Evolutionary conservation across 2,797 vertebrate species (phyloP).

Genomic region (Calcarius lapponicus): DNA sequence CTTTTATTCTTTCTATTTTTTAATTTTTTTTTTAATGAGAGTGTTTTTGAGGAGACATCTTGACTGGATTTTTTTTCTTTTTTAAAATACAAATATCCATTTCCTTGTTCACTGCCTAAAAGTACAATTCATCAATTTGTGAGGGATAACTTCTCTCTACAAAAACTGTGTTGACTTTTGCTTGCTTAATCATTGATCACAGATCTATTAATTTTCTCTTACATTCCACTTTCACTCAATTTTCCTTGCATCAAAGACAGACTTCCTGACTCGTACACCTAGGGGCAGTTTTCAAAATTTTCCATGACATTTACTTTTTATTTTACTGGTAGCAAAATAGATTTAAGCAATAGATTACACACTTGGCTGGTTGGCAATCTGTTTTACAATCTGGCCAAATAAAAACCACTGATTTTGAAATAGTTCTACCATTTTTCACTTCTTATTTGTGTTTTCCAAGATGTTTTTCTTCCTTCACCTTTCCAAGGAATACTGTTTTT

Average conservation of each 20-base stretch:
- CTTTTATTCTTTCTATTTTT: neutral
- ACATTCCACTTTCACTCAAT: neutral
- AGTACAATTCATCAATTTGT: neutral
- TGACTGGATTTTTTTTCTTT: neutral
- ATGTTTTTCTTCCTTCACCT: neutral
- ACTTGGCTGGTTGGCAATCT: neutral
- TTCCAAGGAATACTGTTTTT: neutral
- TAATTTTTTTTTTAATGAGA: neutral
- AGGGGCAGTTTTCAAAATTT: neutral
- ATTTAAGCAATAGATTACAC: neutral
- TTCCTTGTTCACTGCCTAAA: neutral
- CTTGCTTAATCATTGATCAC: neutral
- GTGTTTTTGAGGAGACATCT: neutral
- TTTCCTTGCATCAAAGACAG: neutral
- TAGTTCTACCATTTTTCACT: neutral
- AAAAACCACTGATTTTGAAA: neutral
- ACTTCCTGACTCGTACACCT: neutral
- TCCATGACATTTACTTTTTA: neutral
- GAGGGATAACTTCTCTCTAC: neutral
- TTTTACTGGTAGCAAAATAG: neutral
- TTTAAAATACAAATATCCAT: neutral
- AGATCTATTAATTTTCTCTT: neutral
- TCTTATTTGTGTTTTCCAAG: neutral
- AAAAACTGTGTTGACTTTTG: neutral
- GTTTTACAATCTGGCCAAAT: constrained; percentile 7